Base-by-base conservation (phyloP, 2,113 vertebrate species). In the Perca flavescens region DNA sequence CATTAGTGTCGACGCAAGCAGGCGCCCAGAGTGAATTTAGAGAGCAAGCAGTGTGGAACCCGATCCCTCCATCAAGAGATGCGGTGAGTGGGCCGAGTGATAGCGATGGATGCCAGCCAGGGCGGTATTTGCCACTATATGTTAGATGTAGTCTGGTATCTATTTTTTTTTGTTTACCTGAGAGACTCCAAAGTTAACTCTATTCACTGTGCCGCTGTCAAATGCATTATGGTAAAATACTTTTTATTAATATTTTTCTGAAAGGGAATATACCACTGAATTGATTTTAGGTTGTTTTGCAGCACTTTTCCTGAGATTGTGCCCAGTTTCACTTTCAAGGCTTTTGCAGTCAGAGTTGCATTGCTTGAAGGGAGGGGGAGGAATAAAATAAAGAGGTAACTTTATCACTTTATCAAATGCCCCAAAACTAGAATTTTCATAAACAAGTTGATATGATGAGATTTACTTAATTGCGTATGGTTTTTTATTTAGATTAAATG, bases 1-100 rank as follows among this genome's bases (percentile, higher is more conserved):
- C 90, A 93, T 94, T 94, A 95, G 84, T 84, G 92, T 92, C 91
- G 50, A 58, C 40, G 65, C 34, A 52, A 83, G 88, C 86, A 75
- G 80, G 86, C 79, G 80, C 91, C 80, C 49, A 47, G 75, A 86
- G 93, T 60, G 80, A 85, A 86, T 88, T 91, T 79, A 85, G 64
- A 9, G 81, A 84, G 74, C 75, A 43, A 69, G 67, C 50, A 53
- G 89, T 50, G 89, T 77, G 81, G 80, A 87, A 78, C 86, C 77
- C 5, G 56, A 84, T 83, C 87, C 71, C 82, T 86, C 65, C 58
- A 83, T 89, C 81, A 82, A 65, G 83, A 60, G 80, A 82, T 62
- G 84, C 64, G 77, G 85, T 47, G 77, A 75, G 62, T 16, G 57
- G 43, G 47, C 82, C 70, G 47, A 82, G 77, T 36, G 58, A 71